These are phyloP conservation scores for Helarctos malayanus DNA, from an alignment of 2,797 vertebrate species.

Conservation along the genomic window DNA sequence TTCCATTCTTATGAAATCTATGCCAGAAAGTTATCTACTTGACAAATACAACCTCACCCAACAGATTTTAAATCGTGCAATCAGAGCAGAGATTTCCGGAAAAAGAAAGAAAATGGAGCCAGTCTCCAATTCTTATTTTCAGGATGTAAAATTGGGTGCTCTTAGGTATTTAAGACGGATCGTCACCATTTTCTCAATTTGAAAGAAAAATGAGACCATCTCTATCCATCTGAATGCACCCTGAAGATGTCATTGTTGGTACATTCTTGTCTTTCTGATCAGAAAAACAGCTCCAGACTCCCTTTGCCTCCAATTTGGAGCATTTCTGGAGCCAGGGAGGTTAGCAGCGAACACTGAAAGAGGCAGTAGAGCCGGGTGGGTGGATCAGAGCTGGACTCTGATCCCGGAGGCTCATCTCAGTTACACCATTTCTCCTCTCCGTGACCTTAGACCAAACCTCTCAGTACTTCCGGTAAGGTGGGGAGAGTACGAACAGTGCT, in stretches of 20 bases:
- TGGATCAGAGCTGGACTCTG: background rate
- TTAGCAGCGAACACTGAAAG: accelerated
- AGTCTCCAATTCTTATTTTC: background rate
- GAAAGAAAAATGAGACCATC: background rate
- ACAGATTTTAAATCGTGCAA: background rate
- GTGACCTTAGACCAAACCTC: background rate
- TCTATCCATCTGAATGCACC: background rate
- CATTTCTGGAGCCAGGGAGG: background rate
- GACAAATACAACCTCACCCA: background rate
- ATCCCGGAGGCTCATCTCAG: background rate
- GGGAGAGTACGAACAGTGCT: background rate
- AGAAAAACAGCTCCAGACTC: background rate
- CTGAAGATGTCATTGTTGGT: background rate
- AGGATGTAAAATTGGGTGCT: background rate
- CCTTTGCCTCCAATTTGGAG: background rate
- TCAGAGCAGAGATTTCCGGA: background rate
- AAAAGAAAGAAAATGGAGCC: background rate
- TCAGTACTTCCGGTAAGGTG: background rate
- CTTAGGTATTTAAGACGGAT: background rate
- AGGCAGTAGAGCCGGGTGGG: background rate
- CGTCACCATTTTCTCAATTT: background rate
- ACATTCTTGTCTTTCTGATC: background rate
- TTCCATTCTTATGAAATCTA: background rate
- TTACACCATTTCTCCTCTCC: background rate
- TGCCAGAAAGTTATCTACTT: background rate